Conservation (phyloP, 2,113 vertebrate species). For the Piaya cayana region DNA sequence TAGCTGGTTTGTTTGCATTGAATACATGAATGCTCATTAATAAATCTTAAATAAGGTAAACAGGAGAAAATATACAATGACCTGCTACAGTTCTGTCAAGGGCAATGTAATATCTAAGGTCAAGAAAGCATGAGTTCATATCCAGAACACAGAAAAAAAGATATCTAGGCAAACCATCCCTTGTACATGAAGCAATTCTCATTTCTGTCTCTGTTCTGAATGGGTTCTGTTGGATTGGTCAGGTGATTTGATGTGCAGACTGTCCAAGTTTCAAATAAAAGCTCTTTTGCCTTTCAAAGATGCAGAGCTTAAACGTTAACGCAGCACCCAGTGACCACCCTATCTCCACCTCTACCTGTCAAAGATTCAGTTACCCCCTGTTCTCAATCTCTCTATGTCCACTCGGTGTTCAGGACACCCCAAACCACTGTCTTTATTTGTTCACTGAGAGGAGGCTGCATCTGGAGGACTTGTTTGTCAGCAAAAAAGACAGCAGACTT, state of each 20-base stretch:
- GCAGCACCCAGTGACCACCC: neutral
- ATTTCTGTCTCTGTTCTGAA: neutral
- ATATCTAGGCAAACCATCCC: neutral
- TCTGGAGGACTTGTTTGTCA: accelerated
- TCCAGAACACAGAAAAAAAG: neutral
- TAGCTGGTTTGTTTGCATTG: neutral
- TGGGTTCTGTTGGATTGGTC: neutral
- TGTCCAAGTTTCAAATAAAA: neutral
- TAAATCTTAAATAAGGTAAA: neutral
- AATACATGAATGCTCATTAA: neutral
- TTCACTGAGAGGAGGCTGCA: neutral
- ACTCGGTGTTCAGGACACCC: neutral
- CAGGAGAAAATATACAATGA: neutral
- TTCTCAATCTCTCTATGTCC: neutral
- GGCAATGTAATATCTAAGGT: neutral
- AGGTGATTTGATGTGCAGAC: neutral
- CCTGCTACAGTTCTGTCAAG: neutral
- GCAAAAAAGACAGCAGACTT: neutral
- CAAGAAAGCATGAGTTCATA: neutral
- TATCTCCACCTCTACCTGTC: neutral
- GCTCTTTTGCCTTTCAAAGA: neutral
- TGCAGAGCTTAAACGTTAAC: neutral
- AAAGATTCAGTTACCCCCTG: neutral
- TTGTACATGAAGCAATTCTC: neutral
- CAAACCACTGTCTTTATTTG: neutral